Evolutionary conservation across 2,113 vertebrate genomes (phyloP), one percentile per base, ranked within the genome.

Genomic region (Malurus cyaneus): DNA sequence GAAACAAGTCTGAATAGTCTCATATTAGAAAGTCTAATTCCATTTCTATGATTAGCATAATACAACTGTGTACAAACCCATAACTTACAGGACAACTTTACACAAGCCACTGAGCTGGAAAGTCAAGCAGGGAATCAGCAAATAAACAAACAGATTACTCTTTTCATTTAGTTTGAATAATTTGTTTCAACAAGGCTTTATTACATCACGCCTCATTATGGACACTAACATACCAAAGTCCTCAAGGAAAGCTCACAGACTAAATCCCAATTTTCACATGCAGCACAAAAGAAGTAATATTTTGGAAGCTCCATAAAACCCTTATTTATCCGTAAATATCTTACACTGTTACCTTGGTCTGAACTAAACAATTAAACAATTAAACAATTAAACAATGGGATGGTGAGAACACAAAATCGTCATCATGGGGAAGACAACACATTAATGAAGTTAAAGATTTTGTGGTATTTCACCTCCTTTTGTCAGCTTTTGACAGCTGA

Each of bases 121-220:
- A 95, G 52, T 70, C 88, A 94, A 77, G 52, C 71, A 71, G 60
- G 16, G 62, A 39, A 92, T 92, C 72, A 73, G 52, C 56, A 93
- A 95, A 87, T 54, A 96, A 89, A 95, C 9, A 94, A 91, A 86
- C 60, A 95, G 29, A 90, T 93, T 66, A 83, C 12, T 73, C 39
- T 77, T 31, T 62, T 86, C 52, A 47, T 93, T 91, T 71, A 79
- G 56, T 89, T 71, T 69, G n/a, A 92, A 71, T 91, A 76, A 92
- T 87, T 72, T 76, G 41, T 77, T 94, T 89, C 84, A 87, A 72
- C 57, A 42, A 61, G 79, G 23, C 31, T 91, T 90, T 84, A 86
- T 61, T 91, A 41, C 57, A 84, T 87, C 65, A 91, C 0, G 4
- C 59, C 74, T 92, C 93, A 80, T 88, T 89, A 79, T 32, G 36